Conservation (phyloP, 37 sponge, comb jelly and placozoan species). For the Ephydatia muelleri region DNA sequence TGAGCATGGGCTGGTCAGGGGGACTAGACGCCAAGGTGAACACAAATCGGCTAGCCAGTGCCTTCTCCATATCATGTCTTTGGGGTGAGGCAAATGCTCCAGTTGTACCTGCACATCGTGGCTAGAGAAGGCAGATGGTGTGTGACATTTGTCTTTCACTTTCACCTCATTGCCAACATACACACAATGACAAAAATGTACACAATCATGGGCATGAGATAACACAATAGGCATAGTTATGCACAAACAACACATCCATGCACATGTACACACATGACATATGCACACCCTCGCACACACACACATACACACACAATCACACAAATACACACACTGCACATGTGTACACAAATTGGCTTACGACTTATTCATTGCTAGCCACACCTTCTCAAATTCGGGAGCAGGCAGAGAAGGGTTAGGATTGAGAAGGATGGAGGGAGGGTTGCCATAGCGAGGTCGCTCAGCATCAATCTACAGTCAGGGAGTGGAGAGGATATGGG, state of each 20-base stretch:
- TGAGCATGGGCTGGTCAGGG: constrained; percentile 63
- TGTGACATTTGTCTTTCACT: neutral
- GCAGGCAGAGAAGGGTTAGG: constrained; percentile 64
- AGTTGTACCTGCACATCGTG: constrained; percentile 58
- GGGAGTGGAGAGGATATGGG: too few species aligned
- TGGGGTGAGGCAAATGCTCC: constrained; percentile 69
- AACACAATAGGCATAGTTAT: too few species aligned
- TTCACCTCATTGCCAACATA: neutral
- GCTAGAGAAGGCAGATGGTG: constrained; percentile 14
- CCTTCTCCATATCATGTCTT: constrained; percentile 71
- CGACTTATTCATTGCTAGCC: constrained; percentile 60
- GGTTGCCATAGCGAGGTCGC: constrained; percentile 1
- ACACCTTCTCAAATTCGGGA: constrained; percentile 81
- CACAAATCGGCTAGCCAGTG: constrained; percentile 49
- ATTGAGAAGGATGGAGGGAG: constrained; percentile 70
- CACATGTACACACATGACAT: too few species aligned
- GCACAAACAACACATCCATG: too few species aligned
- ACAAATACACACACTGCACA: neutral
- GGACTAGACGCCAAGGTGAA: constrained; percentile 91
- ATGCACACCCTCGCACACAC: too few species aligned
- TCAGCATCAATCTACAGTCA: neutral
- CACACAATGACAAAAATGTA: neutral
- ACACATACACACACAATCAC: too few species aligned
- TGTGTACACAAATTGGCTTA: constrained; percentile 24
- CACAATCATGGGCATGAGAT: neutral